Evolutionary conservation across 2,797 vertebrate species (phyloP).

Genomic region (Syngnathus rostellatus): DNA sequence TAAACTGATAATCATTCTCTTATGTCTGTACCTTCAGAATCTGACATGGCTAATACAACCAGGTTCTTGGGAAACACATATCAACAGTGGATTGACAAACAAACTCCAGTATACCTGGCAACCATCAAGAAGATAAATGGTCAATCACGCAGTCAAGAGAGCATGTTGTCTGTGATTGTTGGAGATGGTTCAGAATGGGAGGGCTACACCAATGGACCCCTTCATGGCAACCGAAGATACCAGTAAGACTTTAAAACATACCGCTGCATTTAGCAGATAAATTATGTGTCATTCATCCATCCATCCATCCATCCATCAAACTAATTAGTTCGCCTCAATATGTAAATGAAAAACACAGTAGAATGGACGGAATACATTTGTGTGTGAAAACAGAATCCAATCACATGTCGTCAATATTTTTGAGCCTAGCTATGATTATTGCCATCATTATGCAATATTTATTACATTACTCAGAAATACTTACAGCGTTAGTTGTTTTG

Average conservation of each 20-base stretch:
- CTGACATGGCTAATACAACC: accelerated
- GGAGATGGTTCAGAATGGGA: constrained; percentile 28
- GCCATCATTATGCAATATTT: background rate
- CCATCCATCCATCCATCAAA: no score
- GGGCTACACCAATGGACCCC: constrained; percentile 46
- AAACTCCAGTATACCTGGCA: constrained; percentile 45
- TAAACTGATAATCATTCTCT: background rate
- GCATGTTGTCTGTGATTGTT: background rate
- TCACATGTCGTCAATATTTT: background rate
- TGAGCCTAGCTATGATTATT: background rate
- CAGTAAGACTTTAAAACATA: constrained; percentile 38
- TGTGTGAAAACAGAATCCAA: background rate
- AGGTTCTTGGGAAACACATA: constrained; percentile 39
- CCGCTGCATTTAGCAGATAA: background rate
- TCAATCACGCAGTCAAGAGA: background rate
- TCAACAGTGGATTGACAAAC: constrained; percentile 12
- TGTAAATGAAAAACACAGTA: background rate
- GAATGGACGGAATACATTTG: background rate
- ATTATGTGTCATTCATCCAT: background rate
- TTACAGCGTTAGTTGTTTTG: background rate
- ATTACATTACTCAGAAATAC: background rate
- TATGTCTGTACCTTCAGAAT: constrained; percentile 13
- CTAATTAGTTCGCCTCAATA: no score
- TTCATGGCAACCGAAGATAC: constrained; percentile 39
- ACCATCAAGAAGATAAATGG: background rate